Evolutionary conservation across 2,797 vertebrate species (phyloP).

Genomic region (Sciurus vulgaris): DNA sequence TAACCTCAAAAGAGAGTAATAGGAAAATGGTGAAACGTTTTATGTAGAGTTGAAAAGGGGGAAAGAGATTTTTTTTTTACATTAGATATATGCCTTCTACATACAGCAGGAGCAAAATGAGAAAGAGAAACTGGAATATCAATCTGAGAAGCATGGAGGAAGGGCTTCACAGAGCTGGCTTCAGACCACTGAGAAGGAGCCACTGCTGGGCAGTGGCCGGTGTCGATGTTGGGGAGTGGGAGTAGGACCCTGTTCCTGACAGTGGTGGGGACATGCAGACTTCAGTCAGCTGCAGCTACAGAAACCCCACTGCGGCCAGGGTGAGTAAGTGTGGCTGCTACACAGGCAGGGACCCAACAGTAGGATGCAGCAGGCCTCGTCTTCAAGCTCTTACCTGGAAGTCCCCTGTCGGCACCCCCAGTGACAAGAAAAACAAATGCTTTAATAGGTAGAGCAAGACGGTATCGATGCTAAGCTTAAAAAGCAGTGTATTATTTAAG

Average conservation of each 20-base stretch:
- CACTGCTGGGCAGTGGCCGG: accelerated
- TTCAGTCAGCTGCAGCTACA: neutral
- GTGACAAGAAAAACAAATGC: neutral
- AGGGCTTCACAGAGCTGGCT: neutral
- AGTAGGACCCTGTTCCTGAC: neutral
- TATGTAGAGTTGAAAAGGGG: neutral
- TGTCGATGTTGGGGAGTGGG: neutral
- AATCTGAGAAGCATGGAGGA: neutral
- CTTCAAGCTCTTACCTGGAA: neutral
- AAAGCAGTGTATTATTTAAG: neutral
- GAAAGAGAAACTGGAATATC: neutral
- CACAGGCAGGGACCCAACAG: neutral
- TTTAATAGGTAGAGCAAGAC: neutral
- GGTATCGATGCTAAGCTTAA: neutral
- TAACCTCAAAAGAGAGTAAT: neutral
- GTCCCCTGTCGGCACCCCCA: neutral
- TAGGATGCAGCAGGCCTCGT: neutral
- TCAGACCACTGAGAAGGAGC: neutral
- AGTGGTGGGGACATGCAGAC: neutral
- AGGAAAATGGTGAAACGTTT: neutral
- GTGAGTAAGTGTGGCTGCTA: too few species aligned
- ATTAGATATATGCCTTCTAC: neutral
- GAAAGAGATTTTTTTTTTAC: neutral
- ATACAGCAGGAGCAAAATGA: neutral
- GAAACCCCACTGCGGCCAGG: neutral